Evolutionary conservation across 2,888 invertebrate genomes (phyloP), one percentile per base, ranked within the genome.

Genomic region (Papilio gigon): DNA sequence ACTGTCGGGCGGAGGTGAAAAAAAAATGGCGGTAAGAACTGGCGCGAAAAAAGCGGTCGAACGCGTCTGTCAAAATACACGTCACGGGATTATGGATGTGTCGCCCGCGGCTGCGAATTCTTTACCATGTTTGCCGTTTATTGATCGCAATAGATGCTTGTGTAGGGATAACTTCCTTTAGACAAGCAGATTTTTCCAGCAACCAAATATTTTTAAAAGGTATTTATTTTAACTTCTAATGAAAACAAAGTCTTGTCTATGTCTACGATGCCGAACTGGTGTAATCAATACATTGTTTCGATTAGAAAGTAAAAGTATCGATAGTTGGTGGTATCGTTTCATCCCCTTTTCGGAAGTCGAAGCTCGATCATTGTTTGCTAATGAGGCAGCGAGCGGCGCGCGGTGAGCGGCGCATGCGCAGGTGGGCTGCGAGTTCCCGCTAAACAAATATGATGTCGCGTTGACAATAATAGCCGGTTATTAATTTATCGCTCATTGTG

Each of bases 41-140:
- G 73, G 73, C 72, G 73, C 40, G 76, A 77, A 84, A 86, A 83
- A 87, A 86, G 77, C 77, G 78, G 80, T 75, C 77, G 80, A 80
- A 81, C 74, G 76, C 72, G 78, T 82, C 86, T 87, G 89, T 90
- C 90, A 89, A 87, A 89, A 87, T 84, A 86, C 80, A 85, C 89
- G 89, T 89, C 89, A 89, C 89, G 78, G 89, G 89, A 86, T 88
- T 89, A 89, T 89, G 81, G 84, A 89, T 87, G 85, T 86, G 84
- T 86, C 85, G 87, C 88, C 87, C 71, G 71, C 73, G 73, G 75
- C 72, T 73, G 71, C 73, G 56, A 64, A 60, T 33, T 66, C 44
- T 61, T 67, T 65, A 65, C 82, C 79, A 78, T 74, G 73, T 73
- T 76, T 77, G 75, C 77, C 77, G 85, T 83, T 80, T 85, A 85